Percentiles rank a stretch among this genome's conserved stretches.
Evolutionary conservation across 2,113 vertebrate genomes (phyloP).

Genomic region (Lophius piscatorius): DNA sequence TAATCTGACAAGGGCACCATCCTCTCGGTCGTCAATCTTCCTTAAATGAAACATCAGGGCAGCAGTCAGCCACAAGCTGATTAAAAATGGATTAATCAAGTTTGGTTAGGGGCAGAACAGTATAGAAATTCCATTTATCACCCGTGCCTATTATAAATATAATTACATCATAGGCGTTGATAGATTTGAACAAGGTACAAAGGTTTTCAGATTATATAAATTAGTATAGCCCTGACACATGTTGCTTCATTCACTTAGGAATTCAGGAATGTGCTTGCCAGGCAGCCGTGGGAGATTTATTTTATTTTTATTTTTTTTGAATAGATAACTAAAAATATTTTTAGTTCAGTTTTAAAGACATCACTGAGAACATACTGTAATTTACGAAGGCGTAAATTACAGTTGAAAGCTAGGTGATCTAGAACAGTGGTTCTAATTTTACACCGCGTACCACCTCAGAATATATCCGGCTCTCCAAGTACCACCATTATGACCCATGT

Average conservation of each 20-base stretch:
- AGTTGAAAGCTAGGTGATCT: too few relatives aligned
- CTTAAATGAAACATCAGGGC: conserved; percentile 73
- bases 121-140: conserved; percentile 74
- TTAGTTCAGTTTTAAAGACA: too few relatives aligned
- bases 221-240: conserved; percentile 48
- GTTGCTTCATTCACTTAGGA: conserved; percentile 40
- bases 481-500: too few relatives aligned
- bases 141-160: conserved; percentile 69
- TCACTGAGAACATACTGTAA: too few relatives aligned
- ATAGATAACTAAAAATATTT: too few relatives aligned
- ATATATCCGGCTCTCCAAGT: too few relatives aligned
- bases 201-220: conserved; percentile 71
- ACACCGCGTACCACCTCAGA: too few relatives aligned
- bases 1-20: conserved; percentile 31
- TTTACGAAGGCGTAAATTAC: too few relatives aligned
- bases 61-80: conserved; percentile 61
- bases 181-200: conserved; percentile 70
- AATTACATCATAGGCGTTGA: conserved; percentile 73
- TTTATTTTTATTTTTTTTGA: too few relatives aligned
- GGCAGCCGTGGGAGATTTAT: conserved; percentile 4
- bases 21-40: conserved; percentile 49
- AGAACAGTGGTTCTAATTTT: too few relatives aligned
- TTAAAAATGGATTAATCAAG: conserved; percentile 78
- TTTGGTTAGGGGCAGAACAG: conserved; percentile 69
- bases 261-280: conserved; percentile 29